phyloP scores from a whole-genome alignment of 2,113 vertebrate species.

The Sphyrna mokarran region DNA sequence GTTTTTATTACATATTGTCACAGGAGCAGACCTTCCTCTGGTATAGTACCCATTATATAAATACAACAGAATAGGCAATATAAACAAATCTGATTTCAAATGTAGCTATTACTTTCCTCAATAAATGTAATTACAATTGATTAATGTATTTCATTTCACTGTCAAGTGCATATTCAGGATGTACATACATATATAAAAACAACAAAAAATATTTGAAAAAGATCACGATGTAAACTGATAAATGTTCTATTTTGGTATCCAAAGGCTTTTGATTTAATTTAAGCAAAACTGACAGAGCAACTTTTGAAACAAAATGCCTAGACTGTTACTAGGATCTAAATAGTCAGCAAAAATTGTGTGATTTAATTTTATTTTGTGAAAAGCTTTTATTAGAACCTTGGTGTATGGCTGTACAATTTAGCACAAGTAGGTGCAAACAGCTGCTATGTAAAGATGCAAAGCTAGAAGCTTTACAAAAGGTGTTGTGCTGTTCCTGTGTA shows the following conservation, averaged over 20 bases:
- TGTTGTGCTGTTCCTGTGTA: not conserved
- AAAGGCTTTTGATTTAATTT: not conserved
- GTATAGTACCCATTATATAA: not conserved
- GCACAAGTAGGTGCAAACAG: slow-evolving; percentile 46
- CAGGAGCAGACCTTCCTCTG: not conserved
- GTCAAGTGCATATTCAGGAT: not conserved
- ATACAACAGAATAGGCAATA: not conserved
- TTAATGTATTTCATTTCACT: not conserved
- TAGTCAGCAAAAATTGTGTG: not conserved
- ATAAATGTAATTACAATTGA: not conserved
- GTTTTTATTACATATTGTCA: not conserved
- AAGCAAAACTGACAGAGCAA: not conserved
- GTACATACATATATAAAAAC: not conserved
- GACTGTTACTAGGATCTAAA: not conserved
- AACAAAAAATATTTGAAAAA: not conserved
- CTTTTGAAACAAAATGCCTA: not conserved
- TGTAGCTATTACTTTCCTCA: not conserved
- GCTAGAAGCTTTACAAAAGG: not conserved
- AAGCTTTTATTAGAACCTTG: slow-evolving; percentile 51
- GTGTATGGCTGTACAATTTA: slow-evolving; percentile 45
- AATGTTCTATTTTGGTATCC: not conserved
- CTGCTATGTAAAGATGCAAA: slow-evolving; percentile 38
- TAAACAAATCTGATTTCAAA: not conserved
- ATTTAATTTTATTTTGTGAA: not conserved
- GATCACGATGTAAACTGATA: not conserved